Evolutionary conservation across 1,140 invertebrate genomes (phyloP).

Genomic region (Drosophila pseudoananassae): DNA sequence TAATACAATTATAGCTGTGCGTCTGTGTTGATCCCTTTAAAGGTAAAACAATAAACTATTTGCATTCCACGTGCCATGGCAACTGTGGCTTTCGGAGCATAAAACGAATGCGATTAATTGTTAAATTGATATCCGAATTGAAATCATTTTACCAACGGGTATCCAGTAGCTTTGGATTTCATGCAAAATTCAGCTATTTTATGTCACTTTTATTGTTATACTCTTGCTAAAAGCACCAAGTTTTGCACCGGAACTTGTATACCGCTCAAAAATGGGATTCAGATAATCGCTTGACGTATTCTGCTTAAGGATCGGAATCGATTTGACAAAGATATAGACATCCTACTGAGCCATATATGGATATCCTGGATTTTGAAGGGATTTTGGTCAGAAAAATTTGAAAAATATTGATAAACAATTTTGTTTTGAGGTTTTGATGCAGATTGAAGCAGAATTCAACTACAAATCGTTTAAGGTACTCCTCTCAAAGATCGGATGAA

Average conservation of each 20-base stretch:
- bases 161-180: background rate
- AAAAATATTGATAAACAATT: no score
- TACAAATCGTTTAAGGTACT: no score
- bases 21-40: conserved; percentile 22
- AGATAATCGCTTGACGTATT: no score
- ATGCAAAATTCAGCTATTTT: background rate
- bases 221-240: background rate
- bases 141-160: conserved; percentile 8
- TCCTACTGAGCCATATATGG: no score
- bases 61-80: conserved; percentile 8
- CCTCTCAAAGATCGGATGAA: no score
- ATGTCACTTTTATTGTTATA: conserved; percentile 5
- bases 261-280: no score
- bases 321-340: no score
- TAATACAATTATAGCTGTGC: conserved; percentile 58
- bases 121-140: conserved; percentile 45
- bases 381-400: no score
- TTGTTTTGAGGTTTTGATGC: no score
- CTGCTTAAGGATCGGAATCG: background rate
- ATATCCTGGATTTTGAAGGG: no score
- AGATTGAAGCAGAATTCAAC: no score
- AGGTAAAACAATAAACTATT: conserved; percentile 49
- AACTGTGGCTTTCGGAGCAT: conserved; percentile 14
- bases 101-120: conserved; percentile 41
- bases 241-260: background rate